A percentile compares a stretch with the other conserved stretches of the same genome.
Conservation (phyloP, 2,113 vertebrate genomes). For the Ancistrus triradiatus region DNA sequence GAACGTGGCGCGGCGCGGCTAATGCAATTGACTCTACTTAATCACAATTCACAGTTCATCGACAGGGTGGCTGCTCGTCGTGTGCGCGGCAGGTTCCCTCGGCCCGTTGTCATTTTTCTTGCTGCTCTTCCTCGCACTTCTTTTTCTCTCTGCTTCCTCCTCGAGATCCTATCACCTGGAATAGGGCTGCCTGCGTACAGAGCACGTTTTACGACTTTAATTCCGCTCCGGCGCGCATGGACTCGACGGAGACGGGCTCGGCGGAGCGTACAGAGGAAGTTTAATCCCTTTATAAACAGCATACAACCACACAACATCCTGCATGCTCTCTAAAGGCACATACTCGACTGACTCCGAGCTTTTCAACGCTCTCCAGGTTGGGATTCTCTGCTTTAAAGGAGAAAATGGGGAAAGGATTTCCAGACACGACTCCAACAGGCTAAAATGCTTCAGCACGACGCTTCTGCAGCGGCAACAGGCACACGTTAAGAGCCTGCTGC, state of each 20-base stretch:
- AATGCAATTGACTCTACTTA: slow-evolving; percentile 58
- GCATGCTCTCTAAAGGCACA: not conserved
- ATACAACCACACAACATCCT: not conserved
- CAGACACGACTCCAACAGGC: not conserved
- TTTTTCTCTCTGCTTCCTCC: too few relatives aligned
- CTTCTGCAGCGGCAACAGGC: not conserved
- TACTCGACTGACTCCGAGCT: not conserved
- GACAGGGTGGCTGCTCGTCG: slow-evolving; percentile 52
- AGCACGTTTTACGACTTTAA: slow-evolving; percentile 28
- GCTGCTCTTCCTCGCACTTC: too few relatives aligned
- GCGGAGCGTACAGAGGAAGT: not conserved
- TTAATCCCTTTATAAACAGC: slow-evolving; percentile 22
- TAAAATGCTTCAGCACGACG: not conserved
- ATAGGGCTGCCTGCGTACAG: slow-evolving; percentile 11
- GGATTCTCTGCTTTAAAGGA: not conserved
- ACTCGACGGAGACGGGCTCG: not conserved
- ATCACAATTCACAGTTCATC: slow-evolving; percentile 57
- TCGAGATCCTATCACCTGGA: slow-evolving; percentile 14
- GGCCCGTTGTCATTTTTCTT: too few relatives aligned
- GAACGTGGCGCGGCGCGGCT: slow-evolving; percentile 25
- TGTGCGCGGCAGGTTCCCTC: slow-evolving; percentile 20
- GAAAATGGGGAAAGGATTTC: not conserved
- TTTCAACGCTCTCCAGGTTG: not conserved
- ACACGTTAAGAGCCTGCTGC: slow-evolving; percentile 3
- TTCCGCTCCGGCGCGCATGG: slow-evolving; percentile 13